phyloP scores from a whole-genome alignment of 2,797 vertebrate genomes.

The Strix occidentalis region DNA sequence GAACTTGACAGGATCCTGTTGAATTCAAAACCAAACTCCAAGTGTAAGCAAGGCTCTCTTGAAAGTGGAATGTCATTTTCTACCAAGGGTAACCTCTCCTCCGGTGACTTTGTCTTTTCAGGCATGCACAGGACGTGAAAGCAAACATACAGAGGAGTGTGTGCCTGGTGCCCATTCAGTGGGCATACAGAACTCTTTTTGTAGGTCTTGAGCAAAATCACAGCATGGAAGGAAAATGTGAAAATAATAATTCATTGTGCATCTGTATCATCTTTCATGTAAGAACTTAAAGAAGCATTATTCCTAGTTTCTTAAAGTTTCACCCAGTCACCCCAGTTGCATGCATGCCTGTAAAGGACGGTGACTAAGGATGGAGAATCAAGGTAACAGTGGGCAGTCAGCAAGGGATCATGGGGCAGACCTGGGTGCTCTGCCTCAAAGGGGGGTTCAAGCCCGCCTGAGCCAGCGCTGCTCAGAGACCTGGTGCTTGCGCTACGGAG shows the following conservation, averaged over 20 bases:
- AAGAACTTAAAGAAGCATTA: background rate
- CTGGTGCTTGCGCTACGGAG: rapidly evolving
- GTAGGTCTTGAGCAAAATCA: background rate
- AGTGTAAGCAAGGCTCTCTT: background rate
- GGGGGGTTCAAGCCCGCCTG: background rate
- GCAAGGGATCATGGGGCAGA: background rate
- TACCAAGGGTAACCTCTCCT: background rate
- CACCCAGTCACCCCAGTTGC: background rate
- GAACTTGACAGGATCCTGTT: background rate
- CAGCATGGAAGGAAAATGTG: background rate
- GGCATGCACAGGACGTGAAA: background rate
- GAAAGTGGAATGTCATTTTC: background rate
- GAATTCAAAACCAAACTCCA: background rate
- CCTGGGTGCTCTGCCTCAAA: background rate
- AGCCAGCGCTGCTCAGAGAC: background rate
- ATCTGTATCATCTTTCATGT: background rate
- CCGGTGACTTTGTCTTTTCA: background rate
- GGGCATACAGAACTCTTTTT: background rate
- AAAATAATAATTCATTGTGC: background rate
- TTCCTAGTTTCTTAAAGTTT: background rate
- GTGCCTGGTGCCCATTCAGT: background rate
- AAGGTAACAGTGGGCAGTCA: background rate
- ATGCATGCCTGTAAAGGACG: background rate
- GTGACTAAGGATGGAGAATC: background rate
- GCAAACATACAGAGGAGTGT: background rate